Percentiles rank a stretch among this genome's conserved stretches.
phyloP scores from a whole-genome alignment of 2,888 invertebrate genomes.

The Agrotis clavis region DNA sequence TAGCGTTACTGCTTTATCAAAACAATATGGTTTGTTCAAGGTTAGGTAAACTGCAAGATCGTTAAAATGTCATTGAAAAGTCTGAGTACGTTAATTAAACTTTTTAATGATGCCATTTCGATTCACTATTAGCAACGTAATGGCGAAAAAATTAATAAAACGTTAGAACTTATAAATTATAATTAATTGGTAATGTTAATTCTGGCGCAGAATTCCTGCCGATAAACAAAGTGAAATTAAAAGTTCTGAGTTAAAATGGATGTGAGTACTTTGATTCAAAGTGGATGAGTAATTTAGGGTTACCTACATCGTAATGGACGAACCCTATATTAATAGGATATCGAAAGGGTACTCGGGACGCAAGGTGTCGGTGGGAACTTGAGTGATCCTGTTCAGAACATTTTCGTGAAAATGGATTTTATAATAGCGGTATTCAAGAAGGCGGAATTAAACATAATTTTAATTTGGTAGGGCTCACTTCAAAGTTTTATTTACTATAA shows the following conservation, averaged over 20 bases:
- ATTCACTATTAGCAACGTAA: constrained; percentile 40
- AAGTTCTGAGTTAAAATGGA: constrained; percentile 1
- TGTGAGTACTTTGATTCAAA: constrained; percentile 22
- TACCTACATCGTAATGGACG: constrained; percentile 22
- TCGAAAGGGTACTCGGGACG: constrained; percentile 13
- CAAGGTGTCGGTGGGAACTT: background rate
- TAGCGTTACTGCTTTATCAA: constrained; percentile 14
- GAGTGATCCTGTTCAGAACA: constrained; percentile 6
- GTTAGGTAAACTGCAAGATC: constrained; percentile 17
- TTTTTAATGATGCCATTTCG: constrained; percentile 50
- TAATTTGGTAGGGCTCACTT: too few relatives aligned
- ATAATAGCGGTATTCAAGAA: background rate
- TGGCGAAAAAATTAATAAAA: constrained; percentile 47
- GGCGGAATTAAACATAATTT: background rate
- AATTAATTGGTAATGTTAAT: constrained; percentile 37
- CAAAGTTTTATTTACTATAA: too few relatives aligned
- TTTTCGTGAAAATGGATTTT: constrained; percentile 19
- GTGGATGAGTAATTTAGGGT: constrained; percentile 26
- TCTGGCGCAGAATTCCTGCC: constrained; percentile 11
- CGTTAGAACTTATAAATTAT: constrained; percentile 35
- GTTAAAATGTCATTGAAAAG: constrained; percentile 49
- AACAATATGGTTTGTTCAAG: constrained; percentile 14
- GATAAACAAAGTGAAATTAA: constrained; percentile 9
- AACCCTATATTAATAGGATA: constrained; percentile 23
- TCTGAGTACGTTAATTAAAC: constrained; percentile 46